Base-by-base conservation (phyloP, 2,888 invertebrate species). In the Anodontia alba region DNA sequence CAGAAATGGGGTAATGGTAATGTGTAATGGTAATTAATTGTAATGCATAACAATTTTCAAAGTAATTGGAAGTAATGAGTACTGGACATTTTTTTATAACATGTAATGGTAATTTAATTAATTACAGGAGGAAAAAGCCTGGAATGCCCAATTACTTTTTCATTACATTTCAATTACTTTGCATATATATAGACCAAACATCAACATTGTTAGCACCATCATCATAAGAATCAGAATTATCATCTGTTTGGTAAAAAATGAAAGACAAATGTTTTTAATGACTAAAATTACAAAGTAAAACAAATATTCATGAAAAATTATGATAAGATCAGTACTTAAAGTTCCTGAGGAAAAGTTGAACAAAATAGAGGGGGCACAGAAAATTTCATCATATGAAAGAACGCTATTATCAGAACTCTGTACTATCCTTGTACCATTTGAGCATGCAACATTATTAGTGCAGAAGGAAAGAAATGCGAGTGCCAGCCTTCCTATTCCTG, bases 401-500 rank as follows among this genome's bases (percentile, higher is more conserved):
- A 81, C 51, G 67, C n/a, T 78, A n/a, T 72, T 81, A 29, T 38
- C 46, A 38, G 78, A 78, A 54, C 69, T 76, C 17, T 76, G 69
- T 43, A 51, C 43, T 17, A 51, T 70, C 42, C 54, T 77, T 0
- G 54, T 62, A 31, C 79, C 75, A 38, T 79, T 79, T 68, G 79
- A 77, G 70, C 36, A 66, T 31, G 75, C 75, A 17, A 79, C 75
- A 71, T 26, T 72, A n/a, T 42, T 71, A 12, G 75, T 75, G 31
- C 79, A 79, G 42, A 71, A 57, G 26, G 71, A 79, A n/a, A 79
- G 71, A 23, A 26, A n/a, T n/a, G 79, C 70, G 20, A 66, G 67
- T 74, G 77, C 70, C 3, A 77, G 81, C 66, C 26, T 73, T n/a
- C 36, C 73, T 12, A 75, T 81, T 10, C 77, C 81, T 70, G 77